Evolutionary conservation across 2,888 invertebrate species (phyloP), one percentile per base, ranked within the genome.

Genomic region (Teleogryllus oceanicus): DNA sequence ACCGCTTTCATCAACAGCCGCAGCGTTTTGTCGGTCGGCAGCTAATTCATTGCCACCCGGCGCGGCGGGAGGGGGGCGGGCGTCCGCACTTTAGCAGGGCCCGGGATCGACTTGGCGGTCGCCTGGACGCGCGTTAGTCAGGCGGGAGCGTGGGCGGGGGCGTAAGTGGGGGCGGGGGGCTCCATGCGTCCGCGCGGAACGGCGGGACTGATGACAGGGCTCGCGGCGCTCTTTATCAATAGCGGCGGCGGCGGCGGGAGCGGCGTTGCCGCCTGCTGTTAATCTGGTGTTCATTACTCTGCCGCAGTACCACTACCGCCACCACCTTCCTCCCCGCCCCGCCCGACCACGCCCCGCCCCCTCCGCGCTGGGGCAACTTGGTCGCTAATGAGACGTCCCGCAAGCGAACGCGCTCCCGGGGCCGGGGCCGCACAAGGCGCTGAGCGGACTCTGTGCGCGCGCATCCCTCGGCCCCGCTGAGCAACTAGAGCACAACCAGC

Each of bases 151-250:
- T 8, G 62, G 62, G 1, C n/a, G 62, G 8, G 12, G 62, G 62
- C 1, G 62, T 2, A 3, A 16, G 16, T 13, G 62, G 62, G 16
- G 11, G 62, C 16, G 13, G 11, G 16, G 62, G 12, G 12, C 5
- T n/a, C 62, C n/a, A 62, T 12, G 62, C 62, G 62, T 62, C 62
- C 62, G 62, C 62, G 62, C 62, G n/a, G n/a, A n/a, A n/a, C n/a
- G n/a, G n/a, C n/a, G n/a, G n/a, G n/a, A n/a, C 62, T n/a, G 62
- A 62, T 62, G 62, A 62, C 62, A 62, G 16, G n/a, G 62, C 62
- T 18, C 16, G 62, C 62, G 62, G 16, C n/a, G 62, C 62, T 62
- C 62, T 62, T 62, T 62, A 62, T 62, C 62, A 62, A 62, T 62
- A 62, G 62, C 62, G 62, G 62, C 62, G 62, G n/a, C n/a, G 62